A percentile compares a stretch with the other conserved stretches of the same genome.
phyloP scores from a whole-genome alignment of 1,140 invertebrate genomes.

The Hylaeus volcanicus region DNA sequence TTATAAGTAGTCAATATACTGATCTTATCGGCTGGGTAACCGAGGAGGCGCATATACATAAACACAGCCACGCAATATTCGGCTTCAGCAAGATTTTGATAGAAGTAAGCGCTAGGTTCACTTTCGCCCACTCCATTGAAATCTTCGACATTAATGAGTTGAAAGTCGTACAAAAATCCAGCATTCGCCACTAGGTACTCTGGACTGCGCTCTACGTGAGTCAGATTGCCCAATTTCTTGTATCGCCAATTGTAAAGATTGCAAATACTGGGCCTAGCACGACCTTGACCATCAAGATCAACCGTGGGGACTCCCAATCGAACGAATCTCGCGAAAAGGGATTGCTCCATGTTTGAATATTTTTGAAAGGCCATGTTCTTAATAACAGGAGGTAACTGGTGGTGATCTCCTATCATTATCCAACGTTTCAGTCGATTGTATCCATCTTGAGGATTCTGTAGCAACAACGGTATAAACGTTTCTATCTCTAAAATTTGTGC shows the following conservation, averaged over 20 bases:
- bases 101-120: slow-evolving; percentile 99
- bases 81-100: slow-evolving; percentile 98
- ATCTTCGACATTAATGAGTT: slow-evolving; percentile 97
- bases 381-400: slow-evolving; percentile 99
- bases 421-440: slow-evolving; percentile 97
- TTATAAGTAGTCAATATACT: slow-evolving; percentile 99
- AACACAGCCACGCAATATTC: slow-evolving; percentile 99
- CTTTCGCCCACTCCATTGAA: slow-evolving; percentile 98
- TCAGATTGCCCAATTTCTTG: slow-evolving; percentile 95
- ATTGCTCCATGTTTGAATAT: slow-evolving; percentile 99
- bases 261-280: slow-evolving; percentile 95
- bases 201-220: slow-evolving; percentile 89
- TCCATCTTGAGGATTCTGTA: slow-evolving; percentile 98
- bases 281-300: slow-evolving; percentile 98
- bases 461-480: slow-evolving; percentile 98
- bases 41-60: slow-evolving; percentile 99
- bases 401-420: slow-evolving; percentile 99
- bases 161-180: slow-evolving; percentile 96
- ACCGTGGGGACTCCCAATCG: slow-evolving; percentile 97
- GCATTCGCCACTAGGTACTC: slow-evolving; percentile 96
- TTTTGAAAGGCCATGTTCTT: slow-evolving; percentile 99
- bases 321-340: slow-evolving; percentile 97
- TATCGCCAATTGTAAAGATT: slow-evolving; percentile 99
- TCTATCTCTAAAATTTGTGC: slow-evolving; percentile 99
- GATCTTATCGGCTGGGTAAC: slow-evolving; percentile 98